phyloP scores from a whole-genome alignment of 2,888 invertebrate genomes.

The Zaprionus obscuricornis region DNA sequence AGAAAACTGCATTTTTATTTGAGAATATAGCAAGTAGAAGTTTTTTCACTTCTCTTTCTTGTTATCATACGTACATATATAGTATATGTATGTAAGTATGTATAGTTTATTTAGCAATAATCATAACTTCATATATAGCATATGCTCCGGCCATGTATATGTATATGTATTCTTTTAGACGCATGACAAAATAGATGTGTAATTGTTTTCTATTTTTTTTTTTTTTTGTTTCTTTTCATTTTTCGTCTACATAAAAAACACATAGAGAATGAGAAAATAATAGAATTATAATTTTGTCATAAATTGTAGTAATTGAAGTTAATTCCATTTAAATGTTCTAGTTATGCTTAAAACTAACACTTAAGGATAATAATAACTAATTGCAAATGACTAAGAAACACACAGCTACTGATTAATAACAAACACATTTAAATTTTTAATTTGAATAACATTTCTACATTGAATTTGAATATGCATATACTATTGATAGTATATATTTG shows the following conservation, averaged over 20 bases:
- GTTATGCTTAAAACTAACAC: neutral
- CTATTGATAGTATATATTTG: constrained; percentile 30
- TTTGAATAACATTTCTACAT: constrained; percentile 12
- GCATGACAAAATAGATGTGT: constrained; percentile 25
- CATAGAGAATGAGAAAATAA: constrained; percentile 19
- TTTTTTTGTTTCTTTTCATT: too few species aligned
- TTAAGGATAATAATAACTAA: constrained; percentile 7
- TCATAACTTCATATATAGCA: constrained; percentile 6
- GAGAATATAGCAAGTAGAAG: constrained; percentile 26
- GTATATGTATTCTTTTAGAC: too few species aligned
- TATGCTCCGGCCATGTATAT: too few species aligned
- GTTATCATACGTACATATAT: constrained; percentile 11
- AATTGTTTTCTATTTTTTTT: too few species aligned
- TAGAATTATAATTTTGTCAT: constrained; percentile 23
- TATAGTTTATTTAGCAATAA: too few species aligned
- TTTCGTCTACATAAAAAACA: too few species aligned
- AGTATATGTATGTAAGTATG: too few species aligned
- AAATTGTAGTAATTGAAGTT: constrained; percentile 1
- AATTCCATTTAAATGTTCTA: constrained; percentile 11
- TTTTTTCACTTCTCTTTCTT: too few species aligned
- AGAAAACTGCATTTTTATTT: constrained; percentile 7
- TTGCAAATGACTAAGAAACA: constrained; percentile 49
- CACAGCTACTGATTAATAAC: constrained; percentile 45
- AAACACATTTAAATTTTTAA: constrained; percentile 32
- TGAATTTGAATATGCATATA: neutral